A percentile compares a stretch with the other conserved stretches of the same genome.
phyloP scores from a whole-genome alignment of 2,113 vertebrate species.

The Forbesichthys papilliferus region DNA sequence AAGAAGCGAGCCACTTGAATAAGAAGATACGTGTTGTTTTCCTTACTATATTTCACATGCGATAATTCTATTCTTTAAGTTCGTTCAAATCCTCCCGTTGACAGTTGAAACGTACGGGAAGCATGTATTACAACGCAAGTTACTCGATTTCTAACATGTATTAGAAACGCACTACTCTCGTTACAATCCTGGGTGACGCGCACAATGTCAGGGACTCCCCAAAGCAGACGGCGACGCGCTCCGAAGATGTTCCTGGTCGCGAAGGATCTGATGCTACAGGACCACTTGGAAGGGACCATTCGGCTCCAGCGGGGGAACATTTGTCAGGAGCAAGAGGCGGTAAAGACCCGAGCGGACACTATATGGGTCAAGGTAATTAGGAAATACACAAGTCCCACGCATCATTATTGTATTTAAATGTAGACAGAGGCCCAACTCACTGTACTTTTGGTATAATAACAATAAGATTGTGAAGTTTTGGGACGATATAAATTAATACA shows the following conservation, averaged over 20 bases:
- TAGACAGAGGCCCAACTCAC: too few relatives aligned
- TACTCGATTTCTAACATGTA: too few relatives aligned
- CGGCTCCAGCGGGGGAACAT: constrained; percentile 69
- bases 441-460: too few relatives aligned
- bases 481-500: background rate
- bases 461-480: background rate
- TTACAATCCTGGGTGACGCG: background rate
- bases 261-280: constrained; percentile 66
- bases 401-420: too few relatives aligned
- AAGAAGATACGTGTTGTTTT: background rate
- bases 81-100: too few relatives aligned
- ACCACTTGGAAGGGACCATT: constrained; percentile 74
- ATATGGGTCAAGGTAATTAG: constrained; percentile 74
- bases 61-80: too few relatives aligned
- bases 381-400: background rate
- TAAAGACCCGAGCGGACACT: constrained; percentile 46
- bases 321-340: constrained; percentile 68
- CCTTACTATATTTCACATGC: background rate
- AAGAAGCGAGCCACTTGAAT: background rate
- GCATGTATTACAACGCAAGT: too few relatives aligned
- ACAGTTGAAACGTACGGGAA: background rate
- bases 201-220: constrained; percentile 62
- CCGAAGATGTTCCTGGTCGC: constrained; percentile 65
- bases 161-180: too few relatives aligned
- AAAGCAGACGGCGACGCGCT: constrained; percentile 58